Evolutionary conservation across 2,888 invertebrate species (phyloP), one percentile per base, ranked within the genome.

Genomic region (Odontothrips loti): DNA sequence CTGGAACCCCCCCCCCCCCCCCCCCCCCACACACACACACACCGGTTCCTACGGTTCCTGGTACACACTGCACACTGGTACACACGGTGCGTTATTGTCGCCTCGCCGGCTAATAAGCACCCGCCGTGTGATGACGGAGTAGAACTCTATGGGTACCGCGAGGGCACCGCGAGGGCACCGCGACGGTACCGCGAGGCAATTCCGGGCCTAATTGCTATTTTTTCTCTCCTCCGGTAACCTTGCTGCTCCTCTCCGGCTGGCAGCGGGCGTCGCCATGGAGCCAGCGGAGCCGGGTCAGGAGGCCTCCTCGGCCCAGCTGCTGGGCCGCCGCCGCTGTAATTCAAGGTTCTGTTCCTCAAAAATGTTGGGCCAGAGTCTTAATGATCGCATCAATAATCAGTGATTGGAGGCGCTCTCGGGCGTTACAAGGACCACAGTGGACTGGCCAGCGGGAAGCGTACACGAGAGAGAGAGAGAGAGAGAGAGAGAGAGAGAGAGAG

Each of bases 331-430:
- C 23, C 27, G 12, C 68, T 27, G 27, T 75, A 75, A 75, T 75
- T 75, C 68, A 75, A 75, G 68, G 68, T 75, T 75, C 68, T 75
- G 68, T 75, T 75, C 68, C 15, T 58, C 11, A 9, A 75, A 75
- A 27, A 75, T 75, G 68, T 27, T 27, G 68, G 68, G 27, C 20
- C 58, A n/a, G 58, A 58, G 68, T 75, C 68, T 75, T 75, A 27
- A 75, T 75, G 68, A 75, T 12, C 68, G 68, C 27, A 27, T 75
- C 68, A 27, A 75, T 75, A 75, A 75, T 75, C 68, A 75, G 68
- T 27, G 68, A 75, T 75, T 75, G 68, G 68, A 63, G 63, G 63
- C 63, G n/a, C 63, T 43, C 63, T 15, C n/a, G 51, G 51, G 6
- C 51, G 20, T 10, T 51, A 43, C 34, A 43, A 43, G 34, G 34